Evolutionary conservation across 1,140 invertebrate genomes (phyloP).

Genomic region (Calycopis cecrops): DNA sequence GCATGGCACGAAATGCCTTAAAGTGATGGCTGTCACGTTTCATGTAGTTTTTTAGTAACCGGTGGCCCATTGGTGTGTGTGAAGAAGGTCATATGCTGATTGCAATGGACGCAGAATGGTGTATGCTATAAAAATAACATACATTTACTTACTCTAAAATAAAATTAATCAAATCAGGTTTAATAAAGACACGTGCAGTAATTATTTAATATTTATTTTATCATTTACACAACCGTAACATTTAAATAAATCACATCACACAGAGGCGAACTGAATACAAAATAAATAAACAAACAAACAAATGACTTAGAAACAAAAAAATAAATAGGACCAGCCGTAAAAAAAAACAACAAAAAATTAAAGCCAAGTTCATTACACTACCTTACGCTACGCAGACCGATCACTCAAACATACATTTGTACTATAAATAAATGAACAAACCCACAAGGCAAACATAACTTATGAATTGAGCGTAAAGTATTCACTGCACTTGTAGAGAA

Average conservation of each 20-base stretch:
- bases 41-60: too few relatives aligned
- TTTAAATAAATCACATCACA: constrained; percentile 3
- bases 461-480: background rate
- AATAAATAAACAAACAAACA: background rate
- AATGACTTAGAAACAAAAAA: constrained; percentile 1
- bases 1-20: too few relatives aligned
- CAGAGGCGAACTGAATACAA: background rate
- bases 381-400: background rate
- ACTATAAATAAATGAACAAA: constrained; percentile 4
- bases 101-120: too few relatives aligned
- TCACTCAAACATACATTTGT: background rate
- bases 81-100: too few relatives aligned
- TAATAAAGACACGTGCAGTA: background rate
- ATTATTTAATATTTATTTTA: background rate
- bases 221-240: constrained; percentile 2
- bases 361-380: constrained; percentile 2
- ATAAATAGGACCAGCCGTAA: constrained; percentile 4
- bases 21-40: too few relatives aligned
- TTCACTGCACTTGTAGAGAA: constrained; percentile 34
- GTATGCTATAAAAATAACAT: too few relatives aligned
- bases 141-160: too few relatives aligned
- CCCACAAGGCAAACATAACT: background rate
- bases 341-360: background rate
- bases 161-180: too few relatives aligned
- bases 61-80: too few relatives aligned